Evolutionary conservation across 2,113 vertebrate species (phyloP).

Genomic region (Cynopterus brachyotis): DNA sequence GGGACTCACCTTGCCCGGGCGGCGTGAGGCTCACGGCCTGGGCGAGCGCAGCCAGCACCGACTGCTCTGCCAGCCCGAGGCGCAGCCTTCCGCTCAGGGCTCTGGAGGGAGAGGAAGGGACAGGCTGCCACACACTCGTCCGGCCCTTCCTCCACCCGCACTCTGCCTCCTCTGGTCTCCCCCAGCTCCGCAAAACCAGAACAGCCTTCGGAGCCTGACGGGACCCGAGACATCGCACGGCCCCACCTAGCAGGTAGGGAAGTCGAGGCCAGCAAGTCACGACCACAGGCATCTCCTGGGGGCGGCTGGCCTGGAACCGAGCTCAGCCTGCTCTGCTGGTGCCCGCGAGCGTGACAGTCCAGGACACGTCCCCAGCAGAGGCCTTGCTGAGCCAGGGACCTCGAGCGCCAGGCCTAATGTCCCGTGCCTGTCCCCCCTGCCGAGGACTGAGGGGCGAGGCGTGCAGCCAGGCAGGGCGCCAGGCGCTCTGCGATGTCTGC

Average conservation of each 20-base stretch:
- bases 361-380: background rate
- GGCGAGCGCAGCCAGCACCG: slow-evolving; percentile 88
- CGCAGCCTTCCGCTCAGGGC: slow-evolving; percentile 92
- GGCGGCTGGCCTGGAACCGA: background rate
- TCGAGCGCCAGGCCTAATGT: accelerated
- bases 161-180: background rate
- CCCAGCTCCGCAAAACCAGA: background rate
- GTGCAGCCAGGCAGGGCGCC: background rate
- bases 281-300: accelerated
- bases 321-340: background rate
- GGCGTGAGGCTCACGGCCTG: slow-evolving; percentile 92
- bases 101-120: slow-evolving; percentile 75
- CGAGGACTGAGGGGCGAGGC: background rate
- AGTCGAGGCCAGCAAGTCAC: accelerated
- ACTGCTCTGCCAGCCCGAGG: slow-evolving; percentile 93
- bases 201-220: background rate
- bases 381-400: background rate
- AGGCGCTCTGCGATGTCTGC: background rate
- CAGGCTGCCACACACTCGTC: accelerated
- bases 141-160: no score
- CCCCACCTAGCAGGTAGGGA: background rate
- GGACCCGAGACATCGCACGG: background rate
- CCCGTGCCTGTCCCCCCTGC: no score
- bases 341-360: background rate
- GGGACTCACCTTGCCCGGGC: slow-evolving; percentile 86